Evolutionary conservation across 2,888 invertebrate genomes (phyloP), one percentile per base, ranked within the genome.

Genomic region (Agrotis puta): DNA sequence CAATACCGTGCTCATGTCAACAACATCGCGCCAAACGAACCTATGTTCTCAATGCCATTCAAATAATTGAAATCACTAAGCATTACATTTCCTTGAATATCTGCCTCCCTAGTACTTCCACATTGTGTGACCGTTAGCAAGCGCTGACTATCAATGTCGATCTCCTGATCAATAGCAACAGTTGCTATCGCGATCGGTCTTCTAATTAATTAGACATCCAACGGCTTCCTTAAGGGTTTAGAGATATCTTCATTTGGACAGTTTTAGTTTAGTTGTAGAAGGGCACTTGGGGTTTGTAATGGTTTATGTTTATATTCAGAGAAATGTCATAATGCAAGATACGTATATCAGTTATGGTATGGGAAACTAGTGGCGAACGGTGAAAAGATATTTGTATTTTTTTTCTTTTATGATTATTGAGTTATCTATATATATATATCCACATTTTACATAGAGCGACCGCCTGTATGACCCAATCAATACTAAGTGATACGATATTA

Each of bases 131-230:
- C 80, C 81, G 66, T 58, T 69, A 80, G 74, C 85, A 81, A 79
- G 75, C 69, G 70, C 74, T 69, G 82, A 81, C 87, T 93, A 92
- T 93, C 92, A 87, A 88, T 78, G 88, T 88, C 89, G 91, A 93
- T 93, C 91, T 88, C 77, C 90, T 93, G 94, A 94, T 94, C 92
- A 93, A 94, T 93, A 91, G 91, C 89, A 83, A 85, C 87, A 84
- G 88, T 80, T 79, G 85, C 84, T 89, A 93, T 93, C 93, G 83
- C 87, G 92, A 92, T 93, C 87, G 90, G 87, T 85, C 86, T 88
- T 84, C 90, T 94, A 94, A 94, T 94, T 94, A 94, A 94, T 94
- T 93, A 92, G 89, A 87, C 83, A 87, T 86, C 88, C 85, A 89
- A 88, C 85, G 89, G 87, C 87, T 90, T 89, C 70, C 81, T 79